Base-by-base conservation (phyloP, 2,797 vertebrate species). In the Helarctos malayanus region DNA sequence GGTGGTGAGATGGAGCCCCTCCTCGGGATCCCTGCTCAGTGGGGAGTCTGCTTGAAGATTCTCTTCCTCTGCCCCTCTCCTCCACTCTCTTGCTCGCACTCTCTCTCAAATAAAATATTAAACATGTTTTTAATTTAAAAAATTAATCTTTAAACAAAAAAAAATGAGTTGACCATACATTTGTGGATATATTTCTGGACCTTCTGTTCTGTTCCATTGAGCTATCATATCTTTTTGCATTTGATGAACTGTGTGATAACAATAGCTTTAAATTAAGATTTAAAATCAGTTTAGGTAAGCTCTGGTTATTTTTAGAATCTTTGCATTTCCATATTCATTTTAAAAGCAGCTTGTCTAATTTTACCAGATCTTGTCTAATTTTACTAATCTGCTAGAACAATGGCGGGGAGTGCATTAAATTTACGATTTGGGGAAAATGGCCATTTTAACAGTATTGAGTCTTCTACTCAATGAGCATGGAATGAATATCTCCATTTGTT, bases 241-340 rank as follows among this genome's bases (percentile, higher is more conserved):
- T 1, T 78, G 27, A 21, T 29, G 73, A 79, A 71, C 73, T 80
- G 1, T 71, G 56, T 23, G 9, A 81, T 69, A 87, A 89, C 16
- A 65, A 6, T 79, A 41, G 35, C 54, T 90, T 89, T 92, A 19
- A 65, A 54, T 35, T 96, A 75, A 54, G 32, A 65, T 87, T 94
- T 95, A 45, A 79, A 71, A 75, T 96, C 54, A 83, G 15, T n/a
- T 75, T 95, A 75, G 18, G 19, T 59, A 75, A 87, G 38, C 81
- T 38, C 32, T 54, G 54, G 47, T 89, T 80, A 81, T 87, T 73
- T 73, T 14, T 82, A 68, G 65, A 61, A 79, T 19, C 21, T 71
- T 38, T 73, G 54, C 18, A 87, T 68, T 92, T 83, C n/a, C 21
- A 61, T 29, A 73, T 38, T 47, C n/a, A 90, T 59, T 91, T 95